phyloP scores from a whole-genome alignment of 37 sponge, comb jelly and placozoan species.

The Axinella damicornis region DNA sequence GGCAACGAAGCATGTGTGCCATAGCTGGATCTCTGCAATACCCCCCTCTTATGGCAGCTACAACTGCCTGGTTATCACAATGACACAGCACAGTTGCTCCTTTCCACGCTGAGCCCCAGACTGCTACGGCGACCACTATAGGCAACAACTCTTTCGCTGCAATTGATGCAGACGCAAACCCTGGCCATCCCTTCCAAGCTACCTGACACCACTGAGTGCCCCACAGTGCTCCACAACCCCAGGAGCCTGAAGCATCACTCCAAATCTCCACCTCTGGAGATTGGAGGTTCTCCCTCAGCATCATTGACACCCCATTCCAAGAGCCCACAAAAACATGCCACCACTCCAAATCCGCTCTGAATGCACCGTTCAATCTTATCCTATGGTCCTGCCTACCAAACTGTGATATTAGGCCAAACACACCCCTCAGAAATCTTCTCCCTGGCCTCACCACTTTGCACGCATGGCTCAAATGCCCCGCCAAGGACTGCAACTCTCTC shows the following conservation, averaged over 20 bases:
- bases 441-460: slow-evolving; percentile 27
- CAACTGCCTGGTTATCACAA: slow-evolving; percentile 16
- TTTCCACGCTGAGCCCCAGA: not conserved
- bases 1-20: slow-evolving; percentile 7
- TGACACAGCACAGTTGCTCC: slow-evolving; percentile 10
- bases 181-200: not conserved
- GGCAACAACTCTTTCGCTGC: slow-evolving; percentile 9
- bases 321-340: slow-evolving; percentile 15
- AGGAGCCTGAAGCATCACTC: slow-evolving; percentile 17
- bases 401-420: slow-evolving; percentile 6
- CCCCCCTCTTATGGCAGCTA: not conserved
- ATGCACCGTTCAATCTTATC: slow-evolving; percentile 7
- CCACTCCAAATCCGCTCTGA: slow-evolving; percentile 36
- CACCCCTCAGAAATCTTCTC: slow-evolving; percentile 6
- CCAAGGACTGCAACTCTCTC: slow-evolving; percentile 20
- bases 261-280: slow-evolving; percentile 1
- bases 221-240: slow-evolving; percentile 32
- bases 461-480: slow-evolving; percentile 24
- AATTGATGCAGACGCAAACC: slow-evolving; percentile 4
- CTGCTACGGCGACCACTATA: not conserved
- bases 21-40: slow-evolving; percentile 4
- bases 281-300: not conserved
- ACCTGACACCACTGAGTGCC: slow-evolving; percentile 12
- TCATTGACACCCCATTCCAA: slow-evolving; percentile 28
- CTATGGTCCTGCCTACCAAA: slow-evolving; percentile 14